A percentile compares a stretch with the other conserved stretches of the same genome.
Conservation (phyloP, 2,113 vertebrate genomes). For the Atrichornis clamosus region DNA sequence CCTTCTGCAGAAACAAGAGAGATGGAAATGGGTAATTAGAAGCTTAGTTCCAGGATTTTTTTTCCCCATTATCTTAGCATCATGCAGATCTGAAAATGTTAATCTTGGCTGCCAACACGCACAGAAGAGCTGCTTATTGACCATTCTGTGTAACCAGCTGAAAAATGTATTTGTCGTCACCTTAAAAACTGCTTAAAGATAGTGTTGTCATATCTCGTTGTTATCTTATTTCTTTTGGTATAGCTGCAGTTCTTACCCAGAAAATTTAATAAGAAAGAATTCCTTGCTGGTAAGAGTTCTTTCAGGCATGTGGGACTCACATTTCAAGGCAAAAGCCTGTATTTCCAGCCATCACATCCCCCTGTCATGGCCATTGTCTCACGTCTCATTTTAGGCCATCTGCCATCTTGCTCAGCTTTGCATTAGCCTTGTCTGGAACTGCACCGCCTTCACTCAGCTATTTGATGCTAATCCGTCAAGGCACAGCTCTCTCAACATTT, state of each 20-base stretch:
- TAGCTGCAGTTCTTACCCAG: not conserved
- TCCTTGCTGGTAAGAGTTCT: not conserved
- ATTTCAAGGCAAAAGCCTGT: not conserved
- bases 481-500: not conserved
- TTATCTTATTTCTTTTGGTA: not conserved
- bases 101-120: not conserved
- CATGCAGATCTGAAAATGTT: not conserved
- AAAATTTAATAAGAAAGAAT: not conserved
- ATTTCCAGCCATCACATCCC: not conserved
- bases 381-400: not conserved
- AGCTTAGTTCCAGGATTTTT: not conserved
- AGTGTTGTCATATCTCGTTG: fast-evolving
- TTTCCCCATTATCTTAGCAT: not conserved
- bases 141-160: not conserved
- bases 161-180: not conserved
- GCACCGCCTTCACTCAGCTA: not conserved
- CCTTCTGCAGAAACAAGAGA: not conserved
- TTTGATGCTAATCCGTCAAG: not conserved
- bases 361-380: not conserved
- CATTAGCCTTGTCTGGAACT: not conserved
- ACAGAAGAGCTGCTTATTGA: not conserved
- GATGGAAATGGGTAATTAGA: conserved; percentile 18
- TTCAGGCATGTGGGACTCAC: not conserved
- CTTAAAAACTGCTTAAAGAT: not conserved
- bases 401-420: not conserved